Evolutionary conservation across 2,888 invertebrate genomes (phyloP).

Genomic region (Horisme vitalbata): DNA sequence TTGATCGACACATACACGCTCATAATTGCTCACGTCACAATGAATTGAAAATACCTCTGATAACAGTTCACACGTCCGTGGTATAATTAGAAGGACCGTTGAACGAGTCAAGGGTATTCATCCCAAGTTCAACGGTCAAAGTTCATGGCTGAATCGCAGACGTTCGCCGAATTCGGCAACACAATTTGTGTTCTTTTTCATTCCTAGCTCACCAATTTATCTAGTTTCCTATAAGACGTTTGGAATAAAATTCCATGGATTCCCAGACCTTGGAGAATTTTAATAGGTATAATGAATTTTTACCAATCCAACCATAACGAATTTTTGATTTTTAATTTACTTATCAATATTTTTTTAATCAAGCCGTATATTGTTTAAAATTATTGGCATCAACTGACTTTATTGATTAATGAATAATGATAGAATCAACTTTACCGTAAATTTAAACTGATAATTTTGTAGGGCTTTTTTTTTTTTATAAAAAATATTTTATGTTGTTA

Average conservation of each 20-base stretch:
- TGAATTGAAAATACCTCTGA: slow-evolving; percentile 54
- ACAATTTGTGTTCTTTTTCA: slow-evolving; percentile 15
- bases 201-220: not conserved
- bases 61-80: slow-evolving; percentile 41
- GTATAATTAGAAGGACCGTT: slow-evolving; percentile 71
- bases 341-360: too few species aligned
- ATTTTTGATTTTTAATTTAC: too few species aligned
- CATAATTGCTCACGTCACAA: slow-evolving; percentile 34
- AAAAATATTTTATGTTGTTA: too few species aligned
- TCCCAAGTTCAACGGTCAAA: slow-evolving; percentile 78
- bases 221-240: not conserved
- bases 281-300: too few species aligned
- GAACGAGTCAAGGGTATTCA: slow-evolving; percentile 77
- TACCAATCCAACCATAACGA: too few species aligned
- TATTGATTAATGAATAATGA: too few species aligned
- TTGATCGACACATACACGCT: slow-evolving; percentile 11
- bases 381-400: too few species aligned
- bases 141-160: slow-evolving; percentile 56
- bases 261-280: slow-evolving; percentile 9
- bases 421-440: too few species aligned
- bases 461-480: too few species aligned
- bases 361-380: too few species aligned
- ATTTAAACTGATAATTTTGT: too few species aligned
- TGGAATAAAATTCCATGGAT: not conserved
- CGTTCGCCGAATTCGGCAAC: slow-evolving; percentile 36